Evolutionary conservation across 2,888 invertebrate species (phyloP).

Genomic region (Magallana nippona): DNA sequence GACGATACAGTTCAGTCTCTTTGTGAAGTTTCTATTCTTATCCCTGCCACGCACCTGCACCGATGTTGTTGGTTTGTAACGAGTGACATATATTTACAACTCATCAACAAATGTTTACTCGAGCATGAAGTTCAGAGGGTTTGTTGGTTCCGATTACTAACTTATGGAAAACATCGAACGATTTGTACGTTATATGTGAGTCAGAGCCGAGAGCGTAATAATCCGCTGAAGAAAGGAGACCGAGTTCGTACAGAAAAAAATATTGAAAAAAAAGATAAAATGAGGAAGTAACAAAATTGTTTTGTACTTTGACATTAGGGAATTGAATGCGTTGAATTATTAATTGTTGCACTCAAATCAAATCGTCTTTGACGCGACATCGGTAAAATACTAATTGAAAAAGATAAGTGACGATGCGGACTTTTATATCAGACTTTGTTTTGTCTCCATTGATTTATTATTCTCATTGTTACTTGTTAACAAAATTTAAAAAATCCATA

Average conservation of each 20-base stretch:
- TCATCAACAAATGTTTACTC: constrained; percentile 28
- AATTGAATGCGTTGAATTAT: not conserved
- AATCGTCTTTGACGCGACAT: no score
- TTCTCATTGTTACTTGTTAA: no score
- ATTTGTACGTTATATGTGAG: not conserved
- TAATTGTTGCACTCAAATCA: not conserved
- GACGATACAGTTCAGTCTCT: not conserved
- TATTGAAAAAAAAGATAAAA: not conserved
- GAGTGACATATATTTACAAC: constrained; percentile 28
- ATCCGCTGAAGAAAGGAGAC: no score
- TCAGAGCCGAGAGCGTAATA: not conserved
- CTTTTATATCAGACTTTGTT: no score
- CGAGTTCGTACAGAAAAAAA: no score
- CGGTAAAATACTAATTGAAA: no score
- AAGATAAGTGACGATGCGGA: no score
- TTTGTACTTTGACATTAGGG: not conserved
- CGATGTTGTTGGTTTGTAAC: constrained; percentile 22
- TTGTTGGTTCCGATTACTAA: constrained; percentile 25
- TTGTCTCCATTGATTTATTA: no score
- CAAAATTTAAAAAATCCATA: no score
- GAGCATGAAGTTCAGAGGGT: constrained; percentile 24
- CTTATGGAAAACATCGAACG: not conserved
- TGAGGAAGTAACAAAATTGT: not conserved
- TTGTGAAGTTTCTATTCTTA: constrained; percentile 25
- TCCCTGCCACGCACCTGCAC: constrained; percentile 20